phyloP scores from a whole-genome alignment of 2,888 invertebrate species.

The Enchytraeus crypticus region DNA sequence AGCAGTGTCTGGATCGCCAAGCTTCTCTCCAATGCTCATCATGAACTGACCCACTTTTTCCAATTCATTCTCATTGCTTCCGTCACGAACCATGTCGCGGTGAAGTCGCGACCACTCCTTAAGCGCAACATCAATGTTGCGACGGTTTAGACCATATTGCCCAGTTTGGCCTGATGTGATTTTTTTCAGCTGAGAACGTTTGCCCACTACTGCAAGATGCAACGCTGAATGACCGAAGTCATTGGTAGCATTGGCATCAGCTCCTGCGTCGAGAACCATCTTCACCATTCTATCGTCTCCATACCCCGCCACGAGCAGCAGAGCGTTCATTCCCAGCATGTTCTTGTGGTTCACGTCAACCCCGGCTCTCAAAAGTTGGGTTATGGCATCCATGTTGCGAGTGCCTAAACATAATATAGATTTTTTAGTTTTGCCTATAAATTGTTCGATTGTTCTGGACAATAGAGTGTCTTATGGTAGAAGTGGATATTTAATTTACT shows the following conservation, averaged over 20 bases:
- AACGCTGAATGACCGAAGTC: constrained; percentile 32
- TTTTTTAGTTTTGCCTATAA: too few relatives aligned
- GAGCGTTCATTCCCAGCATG: constrained; percentile 30
- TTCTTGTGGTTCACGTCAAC: constrained; percentile 31
- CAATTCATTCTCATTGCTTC: constrained; percentile 10
- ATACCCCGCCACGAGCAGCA: constrained; percentile 29
- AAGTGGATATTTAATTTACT: too few relatives aligned
- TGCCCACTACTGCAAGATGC: constrained; percentile 27
- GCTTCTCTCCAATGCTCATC: constrained; percentile 25
- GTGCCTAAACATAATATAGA: too few relatives aligned
- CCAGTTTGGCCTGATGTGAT: constrained; percentile 2
- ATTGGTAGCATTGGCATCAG: constrained; percentile 25
- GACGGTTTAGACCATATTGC: constrained; percentile 21
- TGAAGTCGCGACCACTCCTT: constrained; percentile 25
- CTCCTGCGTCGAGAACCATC: constrained; percentile 26
- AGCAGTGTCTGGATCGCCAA: constrained; percentile 13
- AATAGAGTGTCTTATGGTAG: too few relatives aligned
- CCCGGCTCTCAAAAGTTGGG: constrained; percentile 21
- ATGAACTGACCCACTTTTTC: constrained; percentile 21
- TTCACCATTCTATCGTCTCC: constrained; percentile 25
- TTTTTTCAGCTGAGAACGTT: constrained; percentile 19
- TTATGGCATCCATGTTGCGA: constrained; percentile 26
- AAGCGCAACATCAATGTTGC: constrained; percentile 25
- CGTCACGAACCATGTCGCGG: constrained; percentile 8
- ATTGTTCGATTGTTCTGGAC: too few relatives aligned